Conservation (phyloP, 2,113 vertebrate genomes). For the Tympanuchus pallidicinctus region DNA sequence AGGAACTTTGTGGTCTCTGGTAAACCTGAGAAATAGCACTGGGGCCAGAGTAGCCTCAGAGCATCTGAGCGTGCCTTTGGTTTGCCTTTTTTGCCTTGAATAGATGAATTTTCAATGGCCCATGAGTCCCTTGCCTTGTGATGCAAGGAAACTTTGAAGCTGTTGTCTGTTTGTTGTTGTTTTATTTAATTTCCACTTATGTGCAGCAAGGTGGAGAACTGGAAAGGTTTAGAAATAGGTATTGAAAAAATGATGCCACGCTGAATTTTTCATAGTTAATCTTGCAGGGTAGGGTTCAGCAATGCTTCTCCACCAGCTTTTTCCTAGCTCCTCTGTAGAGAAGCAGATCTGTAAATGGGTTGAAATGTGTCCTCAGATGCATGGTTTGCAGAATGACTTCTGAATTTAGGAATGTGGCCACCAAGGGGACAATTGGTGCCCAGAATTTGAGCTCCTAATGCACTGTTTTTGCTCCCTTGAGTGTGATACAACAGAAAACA, state of each 20-base stretch:
- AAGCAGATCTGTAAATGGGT: rapidly evolving
- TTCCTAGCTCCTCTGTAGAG: neutral
- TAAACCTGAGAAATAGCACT: neutral
- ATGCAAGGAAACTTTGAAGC: neutral
- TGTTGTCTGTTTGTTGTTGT: neutral
- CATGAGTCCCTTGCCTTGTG: neutral
- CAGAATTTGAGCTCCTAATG: neutral
- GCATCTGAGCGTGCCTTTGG: neutral
- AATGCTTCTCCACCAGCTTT: neutral
- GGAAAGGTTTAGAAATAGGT: neutral
- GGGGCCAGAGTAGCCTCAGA: neutral
- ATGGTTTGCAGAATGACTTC: neutral
- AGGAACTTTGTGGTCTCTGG: conserved; percentile 5
- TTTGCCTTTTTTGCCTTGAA: neutral
- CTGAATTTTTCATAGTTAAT: neutral
- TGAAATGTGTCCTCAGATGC: neutral
- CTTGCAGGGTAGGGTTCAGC: neutral
- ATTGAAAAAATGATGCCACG: neutral
- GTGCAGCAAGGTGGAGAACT: neutral
- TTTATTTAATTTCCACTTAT: neutral
- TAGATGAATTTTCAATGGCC: neutral
- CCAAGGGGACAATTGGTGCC: neutral
- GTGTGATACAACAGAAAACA: neutral
- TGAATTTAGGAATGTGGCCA: neutral
- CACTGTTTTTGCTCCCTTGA: neutral